Conservation (phyloP, 2,888 invertebrate genomes). For the Balanococcus diminutus region DNA sequence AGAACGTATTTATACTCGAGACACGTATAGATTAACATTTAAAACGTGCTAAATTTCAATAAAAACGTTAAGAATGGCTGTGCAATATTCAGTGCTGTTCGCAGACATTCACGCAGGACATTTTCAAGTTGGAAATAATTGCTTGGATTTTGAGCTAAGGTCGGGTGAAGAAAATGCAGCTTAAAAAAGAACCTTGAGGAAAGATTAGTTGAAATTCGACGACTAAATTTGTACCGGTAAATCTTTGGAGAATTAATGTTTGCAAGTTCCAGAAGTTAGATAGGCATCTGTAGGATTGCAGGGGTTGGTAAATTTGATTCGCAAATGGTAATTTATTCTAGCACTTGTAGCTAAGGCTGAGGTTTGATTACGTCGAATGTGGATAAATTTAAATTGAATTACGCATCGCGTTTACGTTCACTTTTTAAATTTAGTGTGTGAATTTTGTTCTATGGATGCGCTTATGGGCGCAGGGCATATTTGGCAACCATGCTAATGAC, state of each 20-base stretch:
- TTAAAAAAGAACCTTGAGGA: neutral
- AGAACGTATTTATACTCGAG: neutral
- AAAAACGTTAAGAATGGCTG: neutral
- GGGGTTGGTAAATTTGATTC: too few relatives aligned
- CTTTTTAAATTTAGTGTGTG: conserved; percentile 38
- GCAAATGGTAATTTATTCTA: neutral
- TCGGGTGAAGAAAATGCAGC: too few relatives aligned
- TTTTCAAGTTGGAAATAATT: neutral
- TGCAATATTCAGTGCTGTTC: neutral
- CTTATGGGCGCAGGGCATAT: neutral
- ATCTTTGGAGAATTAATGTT: neutral
- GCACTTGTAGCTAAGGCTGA: neutral
- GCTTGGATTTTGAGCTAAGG: too few relatives aligned
- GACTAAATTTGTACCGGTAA: neutral
- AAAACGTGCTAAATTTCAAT: neutral
- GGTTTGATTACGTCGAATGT: neutral
- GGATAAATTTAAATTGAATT: conserved; percentile 39
- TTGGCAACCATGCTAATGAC: conserved; percentile 16
- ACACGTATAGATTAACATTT: neutral
- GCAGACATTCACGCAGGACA: neutral
- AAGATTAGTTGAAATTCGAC: neutral
- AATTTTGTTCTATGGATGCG: conserved; percentile 1
- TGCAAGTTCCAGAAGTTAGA: neutral
- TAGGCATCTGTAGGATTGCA: neutral
- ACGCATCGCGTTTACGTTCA: neutral